Conservation (phyloP, 2,113 vertebrate genomes). For the Willisornis vidua region DNA sequence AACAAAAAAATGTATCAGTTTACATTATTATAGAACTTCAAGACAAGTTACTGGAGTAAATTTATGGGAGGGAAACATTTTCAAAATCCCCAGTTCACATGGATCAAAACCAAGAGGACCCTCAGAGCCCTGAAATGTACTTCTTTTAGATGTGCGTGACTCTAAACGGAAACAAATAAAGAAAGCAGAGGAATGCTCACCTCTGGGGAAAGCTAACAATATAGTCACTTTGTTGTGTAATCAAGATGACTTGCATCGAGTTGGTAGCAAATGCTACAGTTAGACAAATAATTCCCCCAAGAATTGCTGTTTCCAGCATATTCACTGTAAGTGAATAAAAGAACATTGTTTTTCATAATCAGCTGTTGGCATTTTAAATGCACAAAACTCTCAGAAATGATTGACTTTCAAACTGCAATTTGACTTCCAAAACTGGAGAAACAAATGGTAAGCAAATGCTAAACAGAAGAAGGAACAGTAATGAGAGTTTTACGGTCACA, state of each 20-base stretch:
- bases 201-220: neutral
- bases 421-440: neutral
- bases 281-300: neutral
- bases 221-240: neutral
- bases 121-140: neutral
- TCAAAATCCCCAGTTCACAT: neutral
- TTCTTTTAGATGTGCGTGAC: neutral
- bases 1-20: neutral
- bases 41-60: neutral
- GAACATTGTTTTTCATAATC: neutral
- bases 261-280: neutral
- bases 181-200: neutral
- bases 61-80: neutral
- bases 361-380: neutral
- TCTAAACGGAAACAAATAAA: neutral
- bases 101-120: neutral
- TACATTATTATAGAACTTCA: neutral
- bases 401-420: neutral
- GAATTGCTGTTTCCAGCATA: neutral
- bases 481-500: neutral
- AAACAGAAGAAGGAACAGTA: neutral
- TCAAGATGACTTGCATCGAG: neutral
- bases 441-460: neutral
- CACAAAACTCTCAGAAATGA: neutral
- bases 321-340: neutral